Conservation (phyloP, 2,888 invertebrate genomes). For the Watsonalla cultraria region DNA sequence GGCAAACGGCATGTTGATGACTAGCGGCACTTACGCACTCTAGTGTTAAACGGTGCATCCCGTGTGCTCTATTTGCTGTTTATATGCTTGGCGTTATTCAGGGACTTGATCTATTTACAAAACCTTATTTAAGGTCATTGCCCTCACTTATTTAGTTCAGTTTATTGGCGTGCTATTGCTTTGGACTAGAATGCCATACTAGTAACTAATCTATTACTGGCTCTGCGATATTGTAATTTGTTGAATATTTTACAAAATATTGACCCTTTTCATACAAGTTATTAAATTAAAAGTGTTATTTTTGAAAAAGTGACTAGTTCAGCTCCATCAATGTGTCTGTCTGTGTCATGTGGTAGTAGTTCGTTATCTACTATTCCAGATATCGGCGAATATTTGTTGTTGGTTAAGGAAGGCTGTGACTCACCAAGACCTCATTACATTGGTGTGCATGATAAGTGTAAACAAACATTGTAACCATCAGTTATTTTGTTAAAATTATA, state of each 20-base stretch:
- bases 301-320: not conserved
- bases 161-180: constrained; percentile 1
- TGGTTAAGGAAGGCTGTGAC: not conserved
- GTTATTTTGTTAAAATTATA: not conserved
- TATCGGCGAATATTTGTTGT: not conserved
- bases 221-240: constrained; percentile 16
- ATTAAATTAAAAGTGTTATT: no score
- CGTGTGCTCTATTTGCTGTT: constrained; percentile 15
- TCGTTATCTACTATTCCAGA: not conserved
- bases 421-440: not conserved
- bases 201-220: constrained; percentile 12
- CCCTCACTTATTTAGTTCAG: constrained; percentile 24
- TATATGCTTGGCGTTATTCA: constrained; percentile 2
- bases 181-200: not conserved
- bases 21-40: constrained; percentile 21
- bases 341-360: not conserved
- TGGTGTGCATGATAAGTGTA: not conserved
- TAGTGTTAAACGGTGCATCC: constrained; percentile 11
- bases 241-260: not conserved
- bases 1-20: constrained; percentile 33
- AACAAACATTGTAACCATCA: not conserved
- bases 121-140: constrained; percentile 52
- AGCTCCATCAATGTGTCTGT: not conserved
- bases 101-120: constrained; percentile 38
- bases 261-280: not conserved